phyloP scores from a whole-genome alignment of 2,888 invertebrate genomes.

The Dilophus febrilis region DNA sequence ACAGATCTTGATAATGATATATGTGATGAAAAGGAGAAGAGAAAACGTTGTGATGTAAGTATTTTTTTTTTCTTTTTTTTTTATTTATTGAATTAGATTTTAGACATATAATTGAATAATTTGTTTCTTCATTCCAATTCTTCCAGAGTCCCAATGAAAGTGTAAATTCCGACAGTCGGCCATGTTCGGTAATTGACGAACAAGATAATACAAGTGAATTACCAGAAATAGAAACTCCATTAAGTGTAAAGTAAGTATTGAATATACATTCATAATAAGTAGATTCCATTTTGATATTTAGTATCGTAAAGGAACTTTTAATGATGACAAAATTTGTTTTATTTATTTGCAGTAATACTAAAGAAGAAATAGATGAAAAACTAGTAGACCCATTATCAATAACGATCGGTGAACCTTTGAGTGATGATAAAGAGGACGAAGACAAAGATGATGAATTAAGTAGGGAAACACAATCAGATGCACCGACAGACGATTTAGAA shows the following conservation, averaged over 20 bases:
- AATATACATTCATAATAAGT: too few species aligned
- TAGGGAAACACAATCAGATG: slow-evolving; percentile 7
- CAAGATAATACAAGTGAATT: slow-evolving; percentile 35
- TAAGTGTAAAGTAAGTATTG: not conserved
- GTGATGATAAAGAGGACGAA: slow-evolving; percentile 10
- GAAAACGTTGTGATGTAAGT: slow-evolving; percentile 30
- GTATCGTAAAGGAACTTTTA: too few species aligned
- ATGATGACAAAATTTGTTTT: slow-evolving; percentile 10
- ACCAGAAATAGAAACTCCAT: slow-evolving; percentile 19
- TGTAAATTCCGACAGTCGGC: slow-evolving; percentile 59
- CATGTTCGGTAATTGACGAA: slow-evolving; percentile 55
- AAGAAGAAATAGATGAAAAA: slow-evolving; percentile 21
- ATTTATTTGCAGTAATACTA: slow-evolving; percentile 26
- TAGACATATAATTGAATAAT: too few species aligned
- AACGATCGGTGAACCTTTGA: slow-evolving; percentile 26
- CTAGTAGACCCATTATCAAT: slow-evolving; percentile 27
- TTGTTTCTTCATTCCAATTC: too few species aligned
- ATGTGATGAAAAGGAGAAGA: slow-evolving; percentile 32
- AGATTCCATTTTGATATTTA: too few species aligned
- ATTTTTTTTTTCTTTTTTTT: not conserved
- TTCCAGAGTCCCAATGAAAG: slow-evolving; percentile 64
- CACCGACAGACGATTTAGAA: not conserved
- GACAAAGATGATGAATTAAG: slow-evolving; percentile 25
- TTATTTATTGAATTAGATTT: too few species aligned
- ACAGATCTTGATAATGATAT: slow-evolving; percentile 27